A percentile compares a stretch with the other conserved stretches of the same genome.
phyloP scores from a whole-genome alignment of 1,140 invertebrate species.

The Lycorma delicatula region DNA sequence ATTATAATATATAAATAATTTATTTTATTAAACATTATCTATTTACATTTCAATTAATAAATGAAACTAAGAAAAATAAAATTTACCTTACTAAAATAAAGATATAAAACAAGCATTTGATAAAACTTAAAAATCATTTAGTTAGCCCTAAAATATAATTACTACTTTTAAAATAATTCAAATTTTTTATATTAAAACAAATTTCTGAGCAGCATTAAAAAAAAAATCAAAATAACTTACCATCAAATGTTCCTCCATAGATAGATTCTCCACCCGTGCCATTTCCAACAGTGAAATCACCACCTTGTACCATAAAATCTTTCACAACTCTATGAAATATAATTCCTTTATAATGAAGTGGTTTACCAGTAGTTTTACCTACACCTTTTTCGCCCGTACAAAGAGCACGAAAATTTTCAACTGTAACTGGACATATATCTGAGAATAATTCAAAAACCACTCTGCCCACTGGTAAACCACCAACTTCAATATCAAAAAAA shows the following conservation, averaged over 20 bases:
- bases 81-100: too few relatives aligned
- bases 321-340: constrained; percentile 89
- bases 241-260: constrained; percentile 81
- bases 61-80: too few relatives aligned
- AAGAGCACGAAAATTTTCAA: constrained; percentile 85
- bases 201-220: too few relatives aligned
- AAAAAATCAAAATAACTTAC: constrained; percentile 46
- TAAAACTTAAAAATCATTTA: too few relatives aligned
- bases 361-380: constrained; percentile 61
- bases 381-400: constrained; percentile 83
- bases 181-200: too few relatives aligned
- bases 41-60: too few relatives aligned
- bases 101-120: too few relatives aligned
- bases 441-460: constrained; percentile 91
- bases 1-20: too few relatives aligned
- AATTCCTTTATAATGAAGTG: constrained; percentile 59
- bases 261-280: constrained; percentile 88
- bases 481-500: constrained; percentile 91
- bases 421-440: constrained; percentile 87
- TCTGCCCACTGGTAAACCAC: constrained; percentile 73
- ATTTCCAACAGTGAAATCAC: constrained; percentile 81
- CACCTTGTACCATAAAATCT: constrained; percentile 85
- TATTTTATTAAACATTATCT: too few relatives aligned
- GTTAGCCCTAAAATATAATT: too few relatives aligned
- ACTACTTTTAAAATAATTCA: too few relatives aligned